Evolutionary conservation across 2,113 vertebrate genomes (phyloP), one percentile per base, ranked within the genome.

Genomic region (Leucosticte australis): DNA sequence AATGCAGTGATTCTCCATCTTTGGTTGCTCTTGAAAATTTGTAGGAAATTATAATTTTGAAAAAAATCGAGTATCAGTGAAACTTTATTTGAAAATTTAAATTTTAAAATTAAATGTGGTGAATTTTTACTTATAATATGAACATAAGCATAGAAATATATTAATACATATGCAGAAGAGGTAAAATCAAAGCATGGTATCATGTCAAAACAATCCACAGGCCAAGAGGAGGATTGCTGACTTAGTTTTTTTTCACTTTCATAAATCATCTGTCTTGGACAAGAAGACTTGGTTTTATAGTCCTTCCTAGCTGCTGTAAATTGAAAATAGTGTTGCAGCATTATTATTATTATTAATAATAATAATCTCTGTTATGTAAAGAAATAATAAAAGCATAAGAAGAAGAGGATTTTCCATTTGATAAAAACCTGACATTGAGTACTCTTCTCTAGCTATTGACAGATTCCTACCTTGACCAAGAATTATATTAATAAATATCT

Each of bases 401-500:
- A 73, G 24, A 27, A 57, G 76, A 80, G 31, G 10, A 28, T 83
- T 96, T 92, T 79, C 28, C 14, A 2, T 53, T 67, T 77, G 49
- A 35, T 24, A 39, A 50, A 78, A 91, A 71, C 6, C 10, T 62
- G 46, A 18, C 17, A 33, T 65, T 46, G 8, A 27, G 53, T 62
- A 8, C 47, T 77, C 4, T 73, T 90, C 28, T 74, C 6, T 55
- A 59, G 83, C 20, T 86, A 55, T 53, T 93, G 94, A 77, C 75
- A 80, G 41, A 55, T 56, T 60, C n/a, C 41, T 88, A 49, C 57
- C 53, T 82, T 93, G 75, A 50, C 75, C 92, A 90, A 85, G 63
- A 85, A 88, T 88, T 83, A 50, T 46, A 88, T 93, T 88, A 93
- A 93, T 84, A 83, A 80, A 65, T 53, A 27, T 39, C 68, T 88